These are phyloP conservation scores for Tapirus indicus DNA, from an alignment of 2,797 vertebrate species.

Conservation along the genomic window DNA sequence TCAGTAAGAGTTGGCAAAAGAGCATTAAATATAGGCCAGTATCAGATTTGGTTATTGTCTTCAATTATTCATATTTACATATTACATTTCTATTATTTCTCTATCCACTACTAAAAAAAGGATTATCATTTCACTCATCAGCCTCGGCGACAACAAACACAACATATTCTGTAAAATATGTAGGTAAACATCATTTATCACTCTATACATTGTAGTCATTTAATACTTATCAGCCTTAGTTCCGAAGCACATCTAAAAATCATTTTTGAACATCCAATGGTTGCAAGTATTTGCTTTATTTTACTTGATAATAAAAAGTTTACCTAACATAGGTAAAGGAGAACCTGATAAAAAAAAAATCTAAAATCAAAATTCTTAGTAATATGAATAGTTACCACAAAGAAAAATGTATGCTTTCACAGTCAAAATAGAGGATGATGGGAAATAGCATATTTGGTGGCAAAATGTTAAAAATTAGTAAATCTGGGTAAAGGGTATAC, in stretches of 20 bases:
- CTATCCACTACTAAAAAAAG: neutral
- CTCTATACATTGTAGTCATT: neutral
- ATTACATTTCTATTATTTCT: neutral
- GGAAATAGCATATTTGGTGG: neutral
- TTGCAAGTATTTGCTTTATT: neutral
- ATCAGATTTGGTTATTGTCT: neutral
- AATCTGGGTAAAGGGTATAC: neutral
- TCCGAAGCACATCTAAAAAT: constrained; percentile 44
- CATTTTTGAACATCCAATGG: constrained; percentile 20
- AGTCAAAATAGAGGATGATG: constrained; percentile 11
- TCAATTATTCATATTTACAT: constrained; percentile 5
- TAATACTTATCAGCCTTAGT: constrained; percentile 17
- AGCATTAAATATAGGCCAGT: neutral
- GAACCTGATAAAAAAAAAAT: neutral
- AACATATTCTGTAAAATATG: neutral
- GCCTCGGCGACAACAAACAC: neutral
- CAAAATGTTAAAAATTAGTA: constrained; percentile 57
- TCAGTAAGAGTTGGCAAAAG: constrained; percentile 12
- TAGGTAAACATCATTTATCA: neutral
- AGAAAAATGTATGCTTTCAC: neutral
- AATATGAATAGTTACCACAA: neutral
- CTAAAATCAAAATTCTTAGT: neutral
- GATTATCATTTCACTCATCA: neutral
- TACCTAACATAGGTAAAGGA: neutral
- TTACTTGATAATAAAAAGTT: constrained; percentile 38